phyloP scores from a whole-genome alignment of 2,888 invertebrate species.

The Alloplasta piceator region DNA sequence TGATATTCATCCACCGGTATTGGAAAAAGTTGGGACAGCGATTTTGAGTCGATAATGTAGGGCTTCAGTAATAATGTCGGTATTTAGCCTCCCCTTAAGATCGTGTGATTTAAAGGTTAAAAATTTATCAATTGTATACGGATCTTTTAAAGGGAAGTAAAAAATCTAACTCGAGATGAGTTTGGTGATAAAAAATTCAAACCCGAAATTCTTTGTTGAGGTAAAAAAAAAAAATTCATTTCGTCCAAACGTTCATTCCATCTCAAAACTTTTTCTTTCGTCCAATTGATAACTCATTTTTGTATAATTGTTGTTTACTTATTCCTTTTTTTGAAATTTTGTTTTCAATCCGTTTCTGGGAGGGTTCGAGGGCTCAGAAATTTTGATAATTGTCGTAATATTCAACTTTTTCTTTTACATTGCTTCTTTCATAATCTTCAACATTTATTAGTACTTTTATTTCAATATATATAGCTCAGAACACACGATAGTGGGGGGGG shows the following conservation, averaged over 20 bases:
- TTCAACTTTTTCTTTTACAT: constrained; percentile 27
- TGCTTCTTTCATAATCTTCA: constrained; percentile 9
- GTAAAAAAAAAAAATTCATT: too few relatives aligned
- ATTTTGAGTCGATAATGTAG: too few relatives aligned
- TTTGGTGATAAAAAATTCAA: too few relatives aligned
- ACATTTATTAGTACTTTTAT: constrained; percentile 63
- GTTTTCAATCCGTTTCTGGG: background rate
- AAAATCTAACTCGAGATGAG: too few relatives aligned
- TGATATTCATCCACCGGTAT: too few relatives aligned
- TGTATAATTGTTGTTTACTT: constrained; percentile 5
- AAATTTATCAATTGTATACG: too few relatives aligned
- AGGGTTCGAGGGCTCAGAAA: constrained; percentile 53
- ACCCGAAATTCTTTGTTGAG: too few relatives aligned
- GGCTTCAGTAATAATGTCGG: too few relatives aligned
- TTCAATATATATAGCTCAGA: constrained; percentile 52
- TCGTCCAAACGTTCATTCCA: constrained; percentile 14
- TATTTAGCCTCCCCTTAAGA: too few relatives aligned
- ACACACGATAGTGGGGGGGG: constrained; percentile 58
- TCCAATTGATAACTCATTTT: constrained; percentile 23
- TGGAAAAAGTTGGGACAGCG: too few relatives aligned
- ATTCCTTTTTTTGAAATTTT: background rate
- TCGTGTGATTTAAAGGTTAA: too few relatives aligned
- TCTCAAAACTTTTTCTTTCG: constrained; percentile 25
- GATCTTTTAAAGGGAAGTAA: too few relatives aligned
- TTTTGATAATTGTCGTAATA: constrained; percentile 39